phyloP scores from a whole-genome alignment of 2,888 invertebrate species.

The Vanessa cardui region DNA sequence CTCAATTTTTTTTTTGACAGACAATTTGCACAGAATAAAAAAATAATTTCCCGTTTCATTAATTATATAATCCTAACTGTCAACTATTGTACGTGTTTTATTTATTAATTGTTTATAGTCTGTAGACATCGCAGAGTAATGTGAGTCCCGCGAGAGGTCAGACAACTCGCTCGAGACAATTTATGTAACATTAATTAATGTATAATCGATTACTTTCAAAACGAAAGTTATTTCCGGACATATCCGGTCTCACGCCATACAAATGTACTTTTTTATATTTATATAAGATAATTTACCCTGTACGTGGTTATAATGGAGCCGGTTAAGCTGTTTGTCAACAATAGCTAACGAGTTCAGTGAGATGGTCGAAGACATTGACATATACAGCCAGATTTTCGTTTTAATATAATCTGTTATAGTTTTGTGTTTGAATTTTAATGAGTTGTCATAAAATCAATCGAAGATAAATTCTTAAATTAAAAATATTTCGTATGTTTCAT shows the following conservation, averaged over 20 bases:
- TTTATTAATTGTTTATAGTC: not conserved
- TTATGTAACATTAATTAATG: conserved; percentile 42
- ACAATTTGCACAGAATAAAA: not conserved
- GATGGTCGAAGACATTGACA: too few species aligned
- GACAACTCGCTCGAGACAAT: conserved; percentile 26
- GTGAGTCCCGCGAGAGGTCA: conserved; percentile 18
- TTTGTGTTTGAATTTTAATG: too few species aligned
- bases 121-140: not conserved
- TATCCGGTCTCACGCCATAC: conserved; percentile 35
- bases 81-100: not conserved
- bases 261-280: conserved; percentile 7
- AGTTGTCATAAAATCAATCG: too few species aligned
- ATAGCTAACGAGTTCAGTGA: too few species aligned
- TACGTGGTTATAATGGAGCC: too few species aligned
- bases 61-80: not conserved
- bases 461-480: too few species aligned
- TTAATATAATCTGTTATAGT: too few species aligned
- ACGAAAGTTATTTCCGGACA: conserved; percentile 48
- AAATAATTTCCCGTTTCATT: not conserved
- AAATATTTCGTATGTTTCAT: too few species aligned
- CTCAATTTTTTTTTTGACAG: too few species aligned
- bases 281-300: not conserved
- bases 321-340: too few species aligned
- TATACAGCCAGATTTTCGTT: too few species aligned
- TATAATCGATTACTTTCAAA: conserved; percentile 63